Evolutionary conservation across 2,888 invertebrate species (phyloP).

Genomic region (Ryuthela nishihirai): DNA sequence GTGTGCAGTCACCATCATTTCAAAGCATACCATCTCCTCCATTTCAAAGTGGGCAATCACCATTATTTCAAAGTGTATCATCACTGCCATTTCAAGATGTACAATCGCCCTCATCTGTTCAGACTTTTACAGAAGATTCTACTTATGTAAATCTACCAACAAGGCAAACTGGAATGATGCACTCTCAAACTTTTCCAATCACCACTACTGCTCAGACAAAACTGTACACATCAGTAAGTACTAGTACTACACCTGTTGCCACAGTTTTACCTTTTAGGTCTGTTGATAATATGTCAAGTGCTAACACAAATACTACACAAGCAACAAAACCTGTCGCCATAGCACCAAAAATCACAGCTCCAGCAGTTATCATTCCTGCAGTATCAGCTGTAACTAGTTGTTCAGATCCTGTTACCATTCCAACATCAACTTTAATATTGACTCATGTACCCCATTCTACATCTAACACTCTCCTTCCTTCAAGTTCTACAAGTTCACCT

Average conservation of each 20-base stretch:
- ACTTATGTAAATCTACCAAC: background rate
- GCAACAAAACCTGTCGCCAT: conserved; percentile 31
- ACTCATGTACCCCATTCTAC: conserved; percentile 15
- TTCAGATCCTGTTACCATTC: background rate
- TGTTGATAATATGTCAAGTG: conserved; percentile 2
- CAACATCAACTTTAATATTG: conserved; percentile 25
- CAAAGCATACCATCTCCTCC: too few species aligned
- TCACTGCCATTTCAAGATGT: too few species aligned
- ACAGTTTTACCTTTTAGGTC: conserved; percentile 16
- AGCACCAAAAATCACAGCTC: conserved; percentile 29
- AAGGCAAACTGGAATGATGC: background rate
- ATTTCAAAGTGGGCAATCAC: too few species aligned
- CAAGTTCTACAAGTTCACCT: conserved; percentile 4
- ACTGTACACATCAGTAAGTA: conserved; percentile 1
- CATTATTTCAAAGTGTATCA: too few species aligned
- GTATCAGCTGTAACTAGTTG: conserved; percentile 9
- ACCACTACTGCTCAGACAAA: background rate
- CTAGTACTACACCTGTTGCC: conserved; percentile 9
- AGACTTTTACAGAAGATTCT: too few species aligned
- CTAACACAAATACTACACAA: conserved; percentile 1
- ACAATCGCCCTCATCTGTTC: too few species aligned
- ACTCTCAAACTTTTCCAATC: background rate
- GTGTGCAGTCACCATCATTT: too few species aligned
- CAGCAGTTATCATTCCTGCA: conserved; percentile 26
- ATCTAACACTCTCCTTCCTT: conserved; percentile 1